A percentile compares a stretch with the other conserved stretches of the same genome.
Conservation (phyloP, 2,113 vertebrate genomes). For the Deroptyus accipitrinus region DNA sequence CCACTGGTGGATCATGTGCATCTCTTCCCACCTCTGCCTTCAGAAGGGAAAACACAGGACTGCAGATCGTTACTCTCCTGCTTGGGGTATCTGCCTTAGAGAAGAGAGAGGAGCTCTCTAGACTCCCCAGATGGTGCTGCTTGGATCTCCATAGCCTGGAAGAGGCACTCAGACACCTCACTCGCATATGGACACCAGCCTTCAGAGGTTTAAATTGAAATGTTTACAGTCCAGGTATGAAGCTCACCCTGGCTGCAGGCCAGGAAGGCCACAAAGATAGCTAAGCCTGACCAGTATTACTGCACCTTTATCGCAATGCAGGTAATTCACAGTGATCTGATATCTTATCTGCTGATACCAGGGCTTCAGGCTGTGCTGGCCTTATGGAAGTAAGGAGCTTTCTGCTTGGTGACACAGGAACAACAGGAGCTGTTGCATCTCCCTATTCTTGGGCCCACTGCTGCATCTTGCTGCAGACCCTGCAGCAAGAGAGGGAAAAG, state of each 20-base stretch:
- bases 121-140: rapidly evolving
- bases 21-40: not conserved
- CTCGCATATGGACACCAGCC: rapidly evolving
- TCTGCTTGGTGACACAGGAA: not conserved
- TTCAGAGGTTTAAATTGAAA: not conserved
- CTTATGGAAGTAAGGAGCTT: not conserved
- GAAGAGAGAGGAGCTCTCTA: not conserved
- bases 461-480: not conserved
- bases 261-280: not conserved
- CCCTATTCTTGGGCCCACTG: rapidly evolving
- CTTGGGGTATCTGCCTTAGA: not conserved
- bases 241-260: not conserved
- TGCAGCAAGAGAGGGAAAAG: not conserved
- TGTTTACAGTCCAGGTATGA: not conserved
- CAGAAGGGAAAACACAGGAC: not conserved
- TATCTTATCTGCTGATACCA: not conserved
- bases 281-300: not conserved
- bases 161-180: rapidly evolving
- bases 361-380: not conserved
- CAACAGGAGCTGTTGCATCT: not conserved
- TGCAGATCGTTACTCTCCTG: not conserved
- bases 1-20: not conserved
- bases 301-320: not conserved
- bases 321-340: not conserved
- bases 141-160: not conserved